Conservation (phyloP, 2,797 vertebrate genomes). For the Apodemus agrarius region DNA sequence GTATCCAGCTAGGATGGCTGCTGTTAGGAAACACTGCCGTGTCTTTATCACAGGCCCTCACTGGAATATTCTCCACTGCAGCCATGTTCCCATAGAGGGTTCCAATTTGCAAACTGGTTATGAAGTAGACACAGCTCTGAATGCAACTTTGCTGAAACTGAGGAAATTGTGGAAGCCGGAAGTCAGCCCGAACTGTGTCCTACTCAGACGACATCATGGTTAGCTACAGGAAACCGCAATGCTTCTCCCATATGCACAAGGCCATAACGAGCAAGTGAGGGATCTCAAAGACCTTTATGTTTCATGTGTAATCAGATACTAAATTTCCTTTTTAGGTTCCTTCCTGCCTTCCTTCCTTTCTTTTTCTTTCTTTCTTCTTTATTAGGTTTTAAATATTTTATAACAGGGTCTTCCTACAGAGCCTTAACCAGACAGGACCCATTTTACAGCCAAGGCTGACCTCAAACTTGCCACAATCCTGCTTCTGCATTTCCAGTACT, state of each 20-base stretch:
- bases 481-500: not conserved
- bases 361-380: not conserved
- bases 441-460: not conserved
- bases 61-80: not conserved
- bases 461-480: not conserved
- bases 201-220: not conserved
- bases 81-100: not conserved
- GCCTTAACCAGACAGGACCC: not conserved
- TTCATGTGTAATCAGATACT: not conserved
- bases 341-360: too few relatives aligned
- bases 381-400: not conserved
- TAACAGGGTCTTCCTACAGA: not conserved
- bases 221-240: not conserved
- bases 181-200: not conserved
- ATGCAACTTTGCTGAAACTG: not conserved
- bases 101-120: not conserved
- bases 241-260: not conserved
- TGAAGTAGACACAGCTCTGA: not conserved
- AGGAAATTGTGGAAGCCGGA: not conserved
- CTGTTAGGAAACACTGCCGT: not conserved
- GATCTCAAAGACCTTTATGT: not conserved
- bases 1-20: not conserved
- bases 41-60: not conserved
- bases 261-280: not conserved
- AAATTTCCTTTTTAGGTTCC: not conserved